phyloP scores from a whole-genome alignment of 2,888 invertebrate species.

The Lamellibrachia satsuma region DNA sequence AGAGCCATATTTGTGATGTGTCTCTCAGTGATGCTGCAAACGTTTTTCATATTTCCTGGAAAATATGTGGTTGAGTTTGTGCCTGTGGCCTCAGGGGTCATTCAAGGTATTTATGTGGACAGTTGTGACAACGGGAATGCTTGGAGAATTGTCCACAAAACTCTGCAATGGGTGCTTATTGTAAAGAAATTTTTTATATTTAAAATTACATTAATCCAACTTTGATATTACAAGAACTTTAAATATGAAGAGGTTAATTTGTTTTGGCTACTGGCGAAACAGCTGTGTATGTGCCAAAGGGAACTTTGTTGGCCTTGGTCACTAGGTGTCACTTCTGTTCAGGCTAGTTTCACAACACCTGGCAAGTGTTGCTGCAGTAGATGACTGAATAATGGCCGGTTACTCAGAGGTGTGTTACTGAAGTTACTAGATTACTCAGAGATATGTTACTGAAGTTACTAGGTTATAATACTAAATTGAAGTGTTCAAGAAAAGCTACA shows the following conservation, averaged over 20 bases:
- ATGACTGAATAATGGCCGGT: background rate
- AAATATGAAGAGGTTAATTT: background rate
- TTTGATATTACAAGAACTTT: background rate
- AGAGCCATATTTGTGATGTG: background rate
- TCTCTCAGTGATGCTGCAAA: background rate
- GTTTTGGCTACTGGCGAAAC: background rate
- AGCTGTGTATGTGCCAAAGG: background rate
- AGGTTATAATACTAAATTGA: background rate
- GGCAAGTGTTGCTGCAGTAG: background rate
- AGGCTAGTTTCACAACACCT: background rate
- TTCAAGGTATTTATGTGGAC: too few species aligned
- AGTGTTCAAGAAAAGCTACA: background rate
- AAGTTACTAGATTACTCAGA: background rate
- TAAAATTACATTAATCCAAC: background rate
- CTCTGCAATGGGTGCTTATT: too few species aligned
- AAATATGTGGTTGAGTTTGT: too few species aligned
- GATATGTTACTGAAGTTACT: background rate
- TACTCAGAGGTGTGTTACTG: background rate
- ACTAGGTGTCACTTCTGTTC: slow-evolving; percentile 1
- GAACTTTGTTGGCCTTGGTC: background rate
- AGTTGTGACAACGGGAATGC: too few species aligned
- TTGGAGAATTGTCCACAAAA: too few species aligned
- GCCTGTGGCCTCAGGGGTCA: too few species aligned
- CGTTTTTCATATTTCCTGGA: background rate
- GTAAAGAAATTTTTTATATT: background rate